Conservation (phyloP, 1,140 invertebrate species). For the Olivierus martensii region DNA sequence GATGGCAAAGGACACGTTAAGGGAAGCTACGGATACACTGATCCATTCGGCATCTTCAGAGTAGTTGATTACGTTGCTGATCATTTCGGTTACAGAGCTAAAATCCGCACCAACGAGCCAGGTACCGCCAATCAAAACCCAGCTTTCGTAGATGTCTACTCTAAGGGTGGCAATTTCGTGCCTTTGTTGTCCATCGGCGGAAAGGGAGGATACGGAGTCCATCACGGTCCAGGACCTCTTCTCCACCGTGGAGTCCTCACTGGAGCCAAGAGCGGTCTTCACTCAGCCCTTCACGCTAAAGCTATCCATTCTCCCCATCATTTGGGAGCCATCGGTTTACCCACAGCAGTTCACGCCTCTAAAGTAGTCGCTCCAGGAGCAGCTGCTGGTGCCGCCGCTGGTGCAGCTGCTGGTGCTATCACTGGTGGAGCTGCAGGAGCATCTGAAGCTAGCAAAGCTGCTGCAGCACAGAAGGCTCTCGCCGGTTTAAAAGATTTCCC, state of each 20-base stretch:
- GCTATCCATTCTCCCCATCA: no score
- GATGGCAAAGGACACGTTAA: constrained; percentile 65
- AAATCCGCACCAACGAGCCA: constrained; percentile 16
- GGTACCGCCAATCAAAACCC: constrained; percentile 16
- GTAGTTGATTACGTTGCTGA: constrained; percentile 72
- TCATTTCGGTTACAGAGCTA: constrained; percentile 48
- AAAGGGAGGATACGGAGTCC: no score
- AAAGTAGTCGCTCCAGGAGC: not conserved
- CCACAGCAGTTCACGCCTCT: not conserved
- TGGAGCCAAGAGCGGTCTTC: no score
- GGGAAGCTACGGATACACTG: constrained; percentile 72
- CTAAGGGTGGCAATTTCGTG: not conserved
- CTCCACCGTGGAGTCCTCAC: no score
- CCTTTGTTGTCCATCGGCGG: no score
- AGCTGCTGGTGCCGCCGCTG: not conserved
- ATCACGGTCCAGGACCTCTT: no score
- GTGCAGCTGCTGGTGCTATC: not conserved
- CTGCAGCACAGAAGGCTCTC: not conserved
- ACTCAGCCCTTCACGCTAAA: no score
- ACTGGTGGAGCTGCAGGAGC: not conserved
- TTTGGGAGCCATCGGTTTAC: no score
- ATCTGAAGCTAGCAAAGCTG: not conserved
- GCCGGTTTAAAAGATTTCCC: not conserved
- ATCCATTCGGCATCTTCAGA: constrained; percentile 62
- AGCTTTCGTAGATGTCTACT: constrained; percentile 11